phyloP scores from a whole-genome alignment of 2,888 invertebrate genomes.

The Chalcis sispes region DNA sequence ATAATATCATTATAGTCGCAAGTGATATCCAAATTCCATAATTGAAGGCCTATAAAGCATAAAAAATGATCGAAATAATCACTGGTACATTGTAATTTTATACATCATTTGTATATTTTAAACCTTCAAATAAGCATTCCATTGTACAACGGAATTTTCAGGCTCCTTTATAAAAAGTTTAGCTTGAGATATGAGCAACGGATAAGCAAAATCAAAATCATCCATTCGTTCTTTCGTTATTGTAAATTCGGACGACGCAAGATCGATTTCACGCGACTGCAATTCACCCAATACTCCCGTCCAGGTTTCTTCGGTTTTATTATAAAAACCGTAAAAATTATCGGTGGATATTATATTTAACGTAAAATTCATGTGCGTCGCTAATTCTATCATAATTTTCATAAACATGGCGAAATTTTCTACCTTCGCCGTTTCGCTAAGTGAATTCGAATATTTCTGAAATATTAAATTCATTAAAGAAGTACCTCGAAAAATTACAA shows the following conservation, averaged over 20 bases:
- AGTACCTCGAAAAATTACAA: background rate
- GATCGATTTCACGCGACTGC: conserved; percentile 59
- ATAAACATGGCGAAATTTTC: conserved; percentile 29
- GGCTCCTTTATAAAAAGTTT: conserved; percentile 64
- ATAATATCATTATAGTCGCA: conserved; percentile 37
- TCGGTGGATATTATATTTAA: conserved; percentile 46
- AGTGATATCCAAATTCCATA: conserved; percentile 44
- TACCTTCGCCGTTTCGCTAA: background rate
- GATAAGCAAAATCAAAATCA: conserved; percentile 67
- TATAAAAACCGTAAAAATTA: conserved; percentile 60
- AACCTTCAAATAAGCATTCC: conserved; percentile 69
- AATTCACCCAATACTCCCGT: conserved; percentile 66
- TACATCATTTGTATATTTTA: too few species aligned
- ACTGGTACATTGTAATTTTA: background rate
- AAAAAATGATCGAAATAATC: background rate
- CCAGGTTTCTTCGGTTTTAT: conserved; percentile 60
- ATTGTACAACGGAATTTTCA: conserved; percentile 59
- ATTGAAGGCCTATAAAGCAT: conserved; percentile 43
- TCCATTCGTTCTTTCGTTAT: conserved; percentile 62
- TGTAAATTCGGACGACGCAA: conserved; percentile 66
- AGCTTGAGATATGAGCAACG: conserved; percentile 61
- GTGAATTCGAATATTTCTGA: conserved; percentile 15
- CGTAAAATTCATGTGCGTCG: conserved; percentile 63
- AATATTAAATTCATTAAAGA: too few species aligned
- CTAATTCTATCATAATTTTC: conserved; percentile 45